phyloP scores from a whole-genome alignment of 2,888 invertebrate species.

The Brenthis hecate region DNA sequence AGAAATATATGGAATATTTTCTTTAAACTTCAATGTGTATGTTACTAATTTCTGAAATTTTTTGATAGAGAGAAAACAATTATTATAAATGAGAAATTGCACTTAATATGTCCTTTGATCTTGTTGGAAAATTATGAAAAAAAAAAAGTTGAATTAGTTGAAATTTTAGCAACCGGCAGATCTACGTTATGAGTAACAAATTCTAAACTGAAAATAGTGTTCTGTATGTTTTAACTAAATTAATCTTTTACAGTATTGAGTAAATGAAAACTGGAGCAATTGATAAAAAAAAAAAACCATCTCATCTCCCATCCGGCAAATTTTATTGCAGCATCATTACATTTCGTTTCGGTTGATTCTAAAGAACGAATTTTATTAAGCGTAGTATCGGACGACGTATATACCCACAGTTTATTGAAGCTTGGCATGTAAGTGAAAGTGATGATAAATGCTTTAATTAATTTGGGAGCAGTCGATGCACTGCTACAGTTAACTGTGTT shows the following conservation, averaged over 20 bases:
- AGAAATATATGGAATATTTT: too few species aligned
- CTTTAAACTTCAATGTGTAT: too few species aligned
- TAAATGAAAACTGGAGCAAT: slow-evolving; percentile 26
- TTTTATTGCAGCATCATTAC: slow-evolving; percentile 38
- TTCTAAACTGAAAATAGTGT: neutral
- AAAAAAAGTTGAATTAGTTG: too few species aligned
- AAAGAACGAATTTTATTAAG: slow-evolving; percentile 50
- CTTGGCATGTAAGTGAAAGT: slow-evolving; percentile 55
- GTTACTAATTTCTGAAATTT: too few species aligned
- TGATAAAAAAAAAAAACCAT: slow-evolving; percentile 24
- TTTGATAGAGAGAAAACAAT: too few species aligned
- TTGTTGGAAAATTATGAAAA: too few species aligned
- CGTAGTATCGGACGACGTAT: slow-evolving; percentile 45
- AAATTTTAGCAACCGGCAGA: too few species aligned
- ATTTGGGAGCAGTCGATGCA: slow-evolving; percentile 21
- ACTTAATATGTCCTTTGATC: too few species aligned
- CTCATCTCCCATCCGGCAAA: slow-evolving; percentile 38
- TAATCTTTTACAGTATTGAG: neutral
- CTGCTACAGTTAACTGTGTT: too few species aligned
- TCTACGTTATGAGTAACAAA: neutral
- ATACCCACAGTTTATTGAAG: slow-evolving; percentile 49
- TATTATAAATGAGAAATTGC: too few species aligned
- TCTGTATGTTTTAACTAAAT: too few species aligned
- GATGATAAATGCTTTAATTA: slow-evolving; percentile 26
- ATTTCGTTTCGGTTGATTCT: slow-evolving; percentile 53